Conservation (phyloP, 2,113 vertebrate species). For the Paramormyrops kingsleyae region DNA sequence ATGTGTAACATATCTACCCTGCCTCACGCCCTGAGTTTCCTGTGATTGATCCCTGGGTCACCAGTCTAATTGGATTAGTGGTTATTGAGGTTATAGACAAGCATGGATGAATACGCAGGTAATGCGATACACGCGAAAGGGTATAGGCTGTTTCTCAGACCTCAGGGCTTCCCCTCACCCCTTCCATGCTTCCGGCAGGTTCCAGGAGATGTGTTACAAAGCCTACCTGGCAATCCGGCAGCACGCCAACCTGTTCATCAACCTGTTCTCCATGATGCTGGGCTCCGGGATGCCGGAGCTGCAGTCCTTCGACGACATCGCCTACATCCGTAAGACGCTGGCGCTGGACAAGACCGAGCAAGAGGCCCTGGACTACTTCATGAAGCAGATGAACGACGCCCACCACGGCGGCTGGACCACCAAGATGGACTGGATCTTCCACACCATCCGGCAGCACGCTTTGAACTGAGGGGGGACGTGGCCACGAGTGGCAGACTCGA, state of each 20-base stretch:
- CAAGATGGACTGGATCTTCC: conserved; percentile 99
- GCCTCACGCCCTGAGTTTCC: neutral
- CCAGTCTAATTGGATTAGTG: conserved; percentile 1
- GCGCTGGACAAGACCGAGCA: conserved; percentile 88
- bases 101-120: neutral
- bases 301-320: conserved; percentile 95
- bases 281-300: conserved; percentile 95
- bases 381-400: conserved; percentile 99
- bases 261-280: conserved; percentile 96
- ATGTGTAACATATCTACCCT: neutral
- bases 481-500: neutral
- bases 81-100: neutral
- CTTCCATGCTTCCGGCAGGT: conserved; percentile 53
- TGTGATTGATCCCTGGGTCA: neutral
- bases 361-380: conserved; percentile 97
- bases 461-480: conserved; percentile 71
- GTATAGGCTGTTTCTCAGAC: neutral
- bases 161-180: neutral
- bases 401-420: conserved; percentile 98
- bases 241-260: conserved; percentile 95
- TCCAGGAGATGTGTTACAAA: conserved; percentile 97
- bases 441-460: conserved; percentile 95
- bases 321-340: conserved; percentile 89
- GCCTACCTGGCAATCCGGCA: conserved; percentile 91
- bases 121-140: neutral